Evolutionary conservation across 2,113 vertebrate species (phyloP), one percentile per base, ranked within the genome.

Genomic region (Dipodomys merriami): DNA sequence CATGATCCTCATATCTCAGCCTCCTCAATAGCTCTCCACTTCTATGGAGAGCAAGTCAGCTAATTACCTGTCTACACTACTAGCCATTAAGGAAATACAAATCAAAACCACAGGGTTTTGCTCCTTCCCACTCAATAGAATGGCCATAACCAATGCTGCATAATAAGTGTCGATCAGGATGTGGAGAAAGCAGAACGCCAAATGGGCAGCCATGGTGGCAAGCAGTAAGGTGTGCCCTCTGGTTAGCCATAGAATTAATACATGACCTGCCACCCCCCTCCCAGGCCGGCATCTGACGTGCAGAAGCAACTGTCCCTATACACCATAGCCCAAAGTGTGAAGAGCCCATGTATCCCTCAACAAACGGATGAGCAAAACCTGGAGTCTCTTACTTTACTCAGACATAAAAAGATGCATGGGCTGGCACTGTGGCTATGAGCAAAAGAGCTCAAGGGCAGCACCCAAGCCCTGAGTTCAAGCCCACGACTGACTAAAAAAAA

Each of bases 291-390:
- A 29, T 2, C 46, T 60, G 35, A 20, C 2, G 62, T n/a, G 22
- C 49, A 22, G 25, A 33, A 53, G 67, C 27, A n/a, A 44, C 39
- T 33, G 13, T 30, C 2, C 13, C 9, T 2, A 67, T 20, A 20
- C 86, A 62, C 53, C 53, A 57, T 57, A 57, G 53, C 15, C 15
- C 67, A 77, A 16, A 68, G 29, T 35, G 20, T 33, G 44, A 74
- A 60, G 29, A 22, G 7, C 27, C 49, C 13, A n/a, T 23, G 5
- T 6, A 67, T 16, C 62, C 2, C 22, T 1, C 2, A 0, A 44
- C 6, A 23, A 85, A 77, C 7, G 18, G 5, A 44, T 30, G 16
- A 65, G 22, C 68, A 49, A 39, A 81, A 23, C 0, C 20, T 11
- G n/a, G 4, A 4, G 3, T 7, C 15, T 1, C 11, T 8, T 11